Evolutionary conservation across 2,113 vertebrate species (phyloP).

Genomic region (Pedionomus torquatus): DNA sequence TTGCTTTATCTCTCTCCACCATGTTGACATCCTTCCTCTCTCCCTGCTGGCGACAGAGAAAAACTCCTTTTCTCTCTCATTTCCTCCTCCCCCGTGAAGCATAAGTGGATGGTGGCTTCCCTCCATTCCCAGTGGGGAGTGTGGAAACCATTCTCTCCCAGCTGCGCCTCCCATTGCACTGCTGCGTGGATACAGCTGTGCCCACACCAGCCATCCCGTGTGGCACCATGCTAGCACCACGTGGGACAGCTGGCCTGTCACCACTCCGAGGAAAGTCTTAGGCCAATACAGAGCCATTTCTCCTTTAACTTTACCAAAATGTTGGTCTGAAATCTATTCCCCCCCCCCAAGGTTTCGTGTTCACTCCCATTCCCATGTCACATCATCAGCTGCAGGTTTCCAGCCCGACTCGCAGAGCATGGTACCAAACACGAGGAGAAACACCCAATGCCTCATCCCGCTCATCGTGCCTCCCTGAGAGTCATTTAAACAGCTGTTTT

Average conservation of each 20-base stretch:
- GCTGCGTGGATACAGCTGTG: neutral
- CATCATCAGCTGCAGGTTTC: neutral
- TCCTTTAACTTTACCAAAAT: neutral
- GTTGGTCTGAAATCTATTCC: neutral
- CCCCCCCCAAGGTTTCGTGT: neutral
- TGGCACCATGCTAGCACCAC: neutral
- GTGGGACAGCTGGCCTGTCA: neutral
- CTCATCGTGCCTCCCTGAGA: neutral
- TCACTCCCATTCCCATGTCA: neutral
- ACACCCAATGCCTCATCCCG: neutral
- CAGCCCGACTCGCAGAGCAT: fast-evolving
- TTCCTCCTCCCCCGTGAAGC: neutral
- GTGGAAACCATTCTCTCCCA: neutral
- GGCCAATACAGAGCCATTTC: neutral
- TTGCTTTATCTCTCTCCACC: neutral
- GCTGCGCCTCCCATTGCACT: fast-evolving
- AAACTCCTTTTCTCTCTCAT: neutral
- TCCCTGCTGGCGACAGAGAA: neutral
- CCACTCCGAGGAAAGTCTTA: neutral
- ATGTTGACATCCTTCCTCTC: neutral
- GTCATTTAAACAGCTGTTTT: neutral
- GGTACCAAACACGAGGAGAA: neutral
- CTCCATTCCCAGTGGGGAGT: fast-evolving
- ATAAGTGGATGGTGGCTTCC: neutral
- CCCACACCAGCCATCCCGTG: neutral